Evolutionary conservation across 2,888 invertebrate species (phyloP).

Genomic region (Lepetodrilus schrolli): DNA sequence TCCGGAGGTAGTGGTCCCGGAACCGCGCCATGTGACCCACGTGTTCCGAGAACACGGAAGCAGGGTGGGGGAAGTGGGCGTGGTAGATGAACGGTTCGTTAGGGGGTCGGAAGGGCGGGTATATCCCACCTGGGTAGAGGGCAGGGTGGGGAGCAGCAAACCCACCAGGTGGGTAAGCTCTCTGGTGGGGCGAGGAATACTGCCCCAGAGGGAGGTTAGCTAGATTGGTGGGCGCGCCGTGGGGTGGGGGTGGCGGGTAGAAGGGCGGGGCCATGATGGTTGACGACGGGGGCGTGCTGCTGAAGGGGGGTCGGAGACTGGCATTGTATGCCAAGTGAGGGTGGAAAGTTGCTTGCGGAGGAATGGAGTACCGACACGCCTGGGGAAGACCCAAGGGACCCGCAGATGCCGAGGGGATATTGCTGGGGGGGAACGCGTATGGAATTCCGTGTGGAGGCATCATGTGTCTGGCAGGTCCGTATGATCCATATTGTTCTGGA

Average conservation of each 20-base stretch:
- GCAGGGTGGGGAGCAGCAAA: slow-evolving; percentile 37
- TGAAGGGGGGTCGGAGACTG: slow-evolving; percentile 39
- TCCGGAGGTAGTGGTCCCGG: slow-evolving; percentile 13
- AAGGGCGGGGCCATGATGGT: slow-evolving; percentile 36
- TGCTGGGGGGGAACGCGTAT: slow-evolving; percentile 26
- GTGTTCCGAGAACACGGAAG: slow-evolving; percentile 25
- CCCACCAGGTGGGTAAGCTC: slow-evolving; percentile 15
- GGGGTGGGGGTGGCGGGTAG: slow-evolving; percentile 45
- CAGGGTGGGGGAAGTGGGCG: slow-evolving; percentile 45
- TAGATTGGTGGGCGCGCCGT: slow-evolving; percentile 46
- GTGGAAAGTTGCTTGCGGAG: slow-evolving; percentile 39
- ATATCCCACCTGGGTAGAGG: slow-evolving; percentile 43
- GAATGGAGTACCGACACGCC: slow-evolving; percentile 28
- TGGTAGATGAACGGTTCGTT: slow-evolving; percentile 54
- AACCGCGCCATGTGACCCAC: neutral
- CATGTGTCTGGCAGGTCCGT: slow-evolving; percentile 16
- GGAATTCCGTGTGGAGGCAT: slow-evolving; percentile 15
- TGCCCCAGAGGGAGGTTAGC: slow-evolving; percentile 44
- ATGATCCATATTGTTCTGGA: slow-evolving; percentile 6
- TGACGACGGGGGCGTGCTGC: slow-evolving; percentile 39
- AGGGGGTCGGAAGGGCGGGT: slow-evolving; percentile 40
- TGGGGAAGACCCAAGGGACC: slow-evolving; percentile 38
- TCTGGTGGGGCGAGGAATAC: slow-evolving; percentile 32
- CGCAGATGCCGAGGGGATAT: slow-evolving; percentile 36
- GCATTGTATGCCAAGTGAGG: slow-evolving; percentile 38